Conservation (phyloP, 2,797 vertebrate species). For the Hybognathus amarus region DNA sequence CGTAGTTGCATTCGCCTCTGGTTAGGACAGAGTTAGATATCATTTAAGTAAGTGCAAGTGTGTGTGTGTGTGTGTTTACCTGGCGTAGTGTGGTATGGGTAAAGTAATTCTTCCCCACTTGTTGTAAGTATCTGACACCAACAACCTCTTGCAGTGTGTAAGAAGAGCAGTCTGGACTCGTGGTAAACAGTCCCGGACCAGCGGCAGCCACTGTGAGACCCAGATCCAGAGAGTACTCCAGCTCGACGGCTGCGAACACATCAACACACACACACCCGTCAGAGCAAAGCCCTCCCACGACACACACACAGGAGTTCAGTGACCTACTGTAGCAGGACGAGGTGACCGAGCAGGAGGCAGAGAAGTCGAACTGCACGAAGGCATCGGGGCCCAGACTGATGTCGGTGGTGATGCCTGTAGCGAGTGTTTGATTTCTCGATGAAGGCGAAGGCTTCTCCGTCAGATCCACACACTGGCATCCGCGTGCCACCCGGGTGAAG, state of each 20-base stretch:
- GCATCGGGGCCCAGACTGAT: constrained; percentile 93
- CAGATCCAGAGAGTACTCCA: constrained; percentile 95
- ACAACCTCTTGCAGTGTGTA: constrained; percentile 92
- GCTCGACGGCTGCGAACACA: constrained; percentile 85
- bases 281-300: not conserved
- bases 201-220: constrained; percentile 90
- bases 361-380: constrained; percentile 97
- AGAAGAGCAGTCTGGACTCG: constrained; percentile 90
- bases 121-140: constrained; percentile 95
- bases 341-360: constrained; percentile 97
- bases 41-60: not conserved
- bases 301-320: not conserved
- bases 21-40: not conserved
- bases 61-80: constrained; percentile 73
- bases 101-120: constrained; percentile 97
- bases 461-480: constrained; percentile 97
- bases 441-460: constrained; percentile 94
- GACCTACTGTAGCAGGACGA: constrained; percentile 95
- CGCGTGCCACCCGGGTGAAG: constrained; percentile 95
- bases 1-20: not conserved
- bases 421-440: constrained; percentile 98
- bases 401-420: constrained; percentile 94
- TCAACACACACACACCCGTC: constrained; percentile 10
- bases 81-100: constrained; percentile 90
- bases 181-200: constrained; percentile 92